A percentile compares a stretch with the other conserved stretches of the same genome.
These are phyloP conservation scores for Brienomyrus brachyistius DNA, from an alignment of 2,113 vertebrate genomes.

Conservation along the genomic window DNA sequence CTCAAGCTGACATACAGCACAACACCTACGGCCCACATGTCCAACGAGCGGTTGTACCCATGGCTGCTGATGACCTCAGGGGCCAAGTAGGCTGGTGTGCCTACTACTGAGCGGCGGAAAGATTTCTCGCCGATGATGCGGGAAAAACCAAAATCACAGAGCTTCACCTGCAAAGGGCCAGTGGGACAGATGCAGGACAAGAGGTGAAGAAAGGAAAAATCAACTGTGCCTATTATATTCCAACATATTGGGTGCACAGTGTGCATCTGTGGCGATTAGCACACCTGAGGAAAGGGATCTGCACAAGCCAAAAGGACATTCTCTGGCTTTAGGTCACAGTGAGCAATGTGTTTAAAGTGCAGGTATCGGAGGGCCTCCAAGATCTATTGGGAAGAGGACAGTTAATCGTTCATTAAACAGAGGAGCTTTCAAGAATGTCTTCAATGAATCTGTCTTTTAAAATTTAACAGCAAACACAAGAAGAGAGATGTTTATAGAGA, in stretches of 20 bases:
- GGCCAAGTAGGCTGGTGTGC: constrained; percentile 64
- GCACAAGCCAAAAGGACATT: constrained; percentile 60
- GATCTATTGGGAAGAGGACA: constrained; percentile 41
- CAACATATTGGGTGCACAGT: not conserved
- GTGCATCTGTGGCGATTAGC: not conserved
- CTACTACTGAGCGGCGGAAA: constrained; percentile 61
- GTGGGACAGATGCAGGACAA: not conserved
- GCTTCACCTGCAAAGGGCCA: constrained; percentile 53
- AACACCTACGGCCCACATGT: constrained; percentile 67
- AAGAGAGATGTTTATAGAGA: not conserved
- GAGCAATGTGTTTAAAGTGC: constrained; percentile 61
- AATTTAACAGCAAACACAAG: not conserved
- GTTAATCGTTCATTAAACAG: not conserved
- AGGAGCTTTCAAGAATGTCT: not conserved
- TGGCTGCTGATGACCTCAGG: constrained; percentile 60
- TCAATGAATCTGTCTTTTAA: not conserved
- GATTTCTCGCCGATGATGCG: constrained; percentile 70
- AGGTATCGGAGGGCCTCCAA: constrained; percentile 62
- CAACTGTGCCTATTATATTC: not conserved
- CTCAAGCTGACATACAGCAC: constrained; percentile 65
- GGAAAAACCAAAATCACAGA: constrained; percentile 68
- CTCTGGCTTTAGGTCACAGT: constrained; percentile 68
- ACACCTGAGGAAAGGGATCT: constrained; percentile 60
- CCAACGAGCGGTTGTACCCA: constrained; percentile 64
- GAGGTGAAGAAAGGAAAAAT: not conserved